Conservation (phyloP, 2,888 invertebrate species). For the Oeneis ivallda region DNA sequence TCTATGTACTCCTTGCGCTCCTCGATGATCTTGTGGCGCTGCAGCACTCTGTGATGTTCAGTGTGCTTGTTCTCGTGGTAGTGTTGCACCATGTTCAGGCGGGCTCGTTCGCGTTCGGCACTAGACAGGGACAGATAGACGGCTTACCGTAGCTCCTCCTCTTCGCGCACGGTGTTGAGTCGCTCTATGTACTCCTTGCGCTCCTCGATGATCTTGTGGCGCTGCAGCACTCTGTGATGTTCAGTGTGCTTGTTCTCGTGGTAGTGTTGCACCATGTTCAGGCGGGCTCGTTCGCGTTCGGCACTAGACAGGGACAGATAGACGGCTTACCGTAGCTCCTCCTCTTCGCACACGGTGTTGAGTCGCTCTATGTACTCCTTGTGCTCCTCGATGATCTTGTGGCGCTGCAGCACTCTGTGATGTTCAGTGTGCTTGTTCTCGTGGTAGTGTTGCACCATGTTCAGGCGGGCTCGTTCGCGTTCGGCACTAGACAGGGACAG, state of each 20-base stretch:
- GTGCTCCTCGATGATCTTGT: slow-evolving; percentile 97
- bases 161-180: slow-evolving; percentile 3
- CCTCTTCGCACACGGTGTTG: slow-evolving; percentile 87
- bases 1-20: slow-evolving; percentile 98
- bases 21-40: slow-evolving; percentile 72
- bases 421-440: slow-evolving; percentile 93
- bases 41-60: slow-evolving; percentile 94
- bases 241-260: slow-evolving; percentile 88
- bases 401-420: slow-evolving; percentile 92
- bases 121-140: background rate
- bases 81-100: background rate
- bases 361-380: slow-evolving; percentile 96
- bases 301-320: background rate
- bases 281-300: background rate
- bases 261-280: slow-evolving; percentile 63
- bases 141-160: background rate
- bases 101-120: background rate
- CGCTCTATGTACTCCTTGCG: slow-evolving; percentile 1
- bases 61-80: slow-evolving; percentile 2
- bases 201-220: slow-evolving; percentile 1
- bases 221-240: background rate
- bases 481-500: slow-evolving; percentile 47
- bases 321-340: slow-evolving; percentile 79
- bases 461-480: slow-evolving; percentile 86
- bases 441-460: slow-evolving; percentile 91